Evolutionary conservation across 2,888 invertebrate genomes (phyloP).

Genomic region (Ypsolopha sequella): DNA sequence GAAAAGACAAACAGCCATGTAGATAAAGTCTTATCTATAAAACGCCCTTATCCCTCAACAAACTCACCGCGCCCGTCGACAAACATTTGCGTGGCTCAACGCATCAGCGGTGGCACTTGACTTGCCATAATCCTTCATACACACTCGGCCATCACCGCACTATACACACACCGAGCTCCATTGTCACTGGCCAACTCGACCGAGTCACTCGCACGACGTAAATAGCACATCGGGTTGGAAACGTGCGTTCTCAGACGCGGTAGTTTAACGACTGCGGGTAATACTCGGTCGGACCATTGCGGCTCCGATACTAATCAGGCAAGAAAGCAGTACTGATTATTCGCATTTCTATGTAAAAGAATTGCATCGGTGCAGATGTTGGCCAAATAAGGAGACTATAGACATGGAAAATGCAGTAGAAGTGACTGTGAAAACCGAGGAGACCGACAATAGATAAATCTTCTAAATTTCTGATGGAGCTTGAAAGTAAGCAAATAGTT

Average conservation of each 20-base stretch:
- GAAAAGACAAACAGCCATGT: too few relatives aligned
- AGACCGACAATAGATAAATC: neutral
- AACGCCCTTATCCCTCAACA: constrained; percentile 5
- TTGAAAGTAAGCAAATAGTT: too few relatives aligned
- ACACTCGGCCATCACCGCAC: constrained; percentile 46
- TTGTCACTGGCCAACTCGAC: constrained; percentile 29
- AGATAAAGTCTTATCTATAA: neutral
- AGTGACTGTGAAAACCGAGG: too few relatives aligned
- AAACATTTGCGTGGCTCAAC: constrained; percentile 46
- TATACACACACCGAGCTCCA: constrained; percentile 33
- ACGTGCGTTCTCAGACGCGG: neutral
- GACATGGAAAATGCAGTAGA: too few relatives aligned
- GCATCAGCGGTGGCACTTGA: constrained; percentile 32
- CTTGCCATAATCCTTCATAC: constrained; percentile 39
- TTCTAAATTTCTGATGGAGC: too few relatives aligned
- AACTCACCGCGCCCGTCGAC: constrained; percentile 61
- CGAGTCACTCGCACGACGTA: constrained; percentile 30
- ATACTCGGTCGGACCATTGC: constrained; percentile 2
- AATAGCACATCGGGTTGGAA: constrained; percentile 16
- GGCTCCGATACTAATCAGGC: constrained; percentile 33
- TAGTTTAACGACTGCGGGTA: neutral
- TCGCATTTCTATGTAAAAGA: too few relatives aligned
- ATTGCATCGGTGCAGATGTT: too few relatives aligned
- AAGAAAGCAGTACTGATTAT: constrained; percentile 15
- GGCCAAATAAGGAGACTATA: too few relatives aligned